Evolutionary conservation across 2,113 vertebrate genomes (phyloP).

Genomic region (Xiphophorus hellerii): DNA sequence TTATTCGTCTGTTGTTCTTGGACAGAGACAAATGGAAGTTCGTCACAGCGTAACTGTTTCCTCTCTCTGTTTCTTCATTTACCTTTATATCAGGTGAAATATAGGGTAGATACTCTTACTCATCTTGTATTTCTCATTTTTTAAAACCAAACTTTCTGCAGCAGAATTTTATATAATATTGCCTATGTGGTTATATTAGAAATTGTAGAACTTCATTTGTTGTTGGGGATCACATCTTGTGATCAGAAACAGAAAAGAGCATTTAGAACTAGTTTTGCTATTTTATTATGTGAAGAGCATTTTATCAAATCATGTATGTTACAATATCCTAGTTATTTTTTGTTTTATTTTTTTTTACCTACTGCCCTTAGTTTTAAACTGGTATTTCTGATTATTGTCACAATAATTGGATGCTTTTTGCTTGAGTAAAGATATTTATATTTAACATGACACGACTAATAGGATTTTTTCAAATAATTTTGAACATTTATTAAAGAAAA

Average conservation of each 20-base stretch:
- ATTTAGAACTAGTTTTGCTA: not conserved
- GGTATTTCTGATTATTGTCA: not conserved
- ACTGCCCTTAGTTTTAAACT: not conserved
- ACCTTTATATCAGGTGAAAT: not conserved
- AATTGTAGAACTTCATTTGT: not conserved
- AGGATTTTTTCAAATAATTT: no score
- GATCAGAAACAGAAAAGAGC: not conserved
- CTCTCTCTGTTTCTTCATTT: not conserved
- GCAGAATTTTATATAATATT: not conserved
- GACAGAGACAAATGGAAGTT: conserved; percentile 33
- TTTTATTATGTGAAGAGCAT: no score
- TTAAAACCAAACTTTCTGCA: not conserved
- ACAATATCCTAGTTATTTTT: not conserved
- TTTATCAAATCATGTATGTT: not conserved
- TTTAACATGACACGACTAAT: no score
- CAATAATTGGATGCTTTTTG: no score
- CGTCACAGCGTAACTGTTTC: conserved; percentile 32
- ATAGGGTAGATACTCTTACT: not conserved
- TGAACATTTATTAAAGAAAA: no score
- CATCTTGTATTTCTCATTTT: not conserved
- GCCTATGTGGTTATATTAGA: not conserved
- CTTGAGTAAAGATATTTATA: no score
- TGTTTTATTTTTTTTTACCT: no score
- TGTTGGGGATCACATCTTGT: not conserved
- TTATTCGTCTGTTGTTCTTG: conserved; percentile 54